Conservation (phyloP, 2,888 invertebrate species). For the Belgica antarctica region DNA sequence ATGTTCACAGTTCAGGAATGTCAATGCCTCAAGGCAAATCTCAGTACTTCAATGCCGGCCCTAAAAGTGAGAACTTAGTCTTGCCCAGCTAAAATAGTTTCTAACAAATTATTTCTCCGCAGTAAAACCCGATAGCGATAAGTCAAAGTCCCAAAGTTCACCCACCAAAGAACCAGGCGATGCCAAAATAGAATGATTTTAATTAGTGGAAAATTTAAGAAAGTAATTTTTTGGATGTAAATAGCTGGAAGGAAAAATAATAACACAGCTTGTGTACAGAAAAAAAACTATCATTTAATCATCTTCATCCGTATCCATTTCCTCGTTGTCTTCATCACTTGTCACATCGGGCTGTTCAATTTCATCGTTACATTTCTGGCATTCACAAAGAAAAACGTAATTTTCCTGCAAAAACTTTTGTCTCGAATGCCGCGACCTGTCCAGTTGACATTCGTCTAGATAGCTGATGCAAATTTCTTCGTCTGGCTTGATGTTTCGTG, state of each 20-base stretch:
- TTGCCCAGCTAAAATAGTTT: neutral
- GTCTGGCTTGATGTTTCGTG: conserved; percentile 68
- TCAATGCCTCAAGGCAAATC: conserved; percentile 31
- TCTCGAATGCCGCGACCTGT: conserved; percentile 80
- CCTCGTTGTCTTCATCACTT: conserved; percentile 71
- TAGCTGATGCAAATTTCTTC: conserved; percentile 92
- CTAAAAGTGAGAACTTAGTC: neutral
- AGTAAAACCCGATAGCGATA: neutral
- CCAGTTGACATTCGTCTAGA: conserved; percentile 78
- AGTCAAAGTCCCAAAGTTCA: neutral
- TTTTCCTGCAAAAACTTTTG: conserved; percentile 67
- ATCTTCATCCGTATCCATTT: conserved; percentile 51
- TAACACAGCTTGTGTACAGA: neutral
- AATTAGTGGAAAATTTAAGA: neutral
- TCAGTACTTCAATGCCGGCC: conserved; percentile 9
- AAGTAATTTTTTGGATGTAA: conserved; percentile 2
- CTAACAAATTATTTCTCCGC: neutral
- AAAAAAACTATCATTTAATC: neutral
- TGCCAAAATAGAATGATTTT: neutral
- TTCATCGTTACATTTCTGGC: conserved; percentile 74
- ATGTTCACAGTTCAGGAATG: neutral
- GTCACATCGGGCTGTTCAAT: conserved; percentile 75
- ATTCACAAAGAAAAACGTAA: conserved; percentile 79
- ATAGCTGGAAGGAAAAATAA: conserved; percentile 2
- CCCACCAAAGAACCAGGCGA: conserved; percentile 6